Evolutionary conservation across 1,140 invertebrate genomes (phyloP), one percentile per base, ranked within the genome.

Genomic region (Papilio aristodemus): DNA sequence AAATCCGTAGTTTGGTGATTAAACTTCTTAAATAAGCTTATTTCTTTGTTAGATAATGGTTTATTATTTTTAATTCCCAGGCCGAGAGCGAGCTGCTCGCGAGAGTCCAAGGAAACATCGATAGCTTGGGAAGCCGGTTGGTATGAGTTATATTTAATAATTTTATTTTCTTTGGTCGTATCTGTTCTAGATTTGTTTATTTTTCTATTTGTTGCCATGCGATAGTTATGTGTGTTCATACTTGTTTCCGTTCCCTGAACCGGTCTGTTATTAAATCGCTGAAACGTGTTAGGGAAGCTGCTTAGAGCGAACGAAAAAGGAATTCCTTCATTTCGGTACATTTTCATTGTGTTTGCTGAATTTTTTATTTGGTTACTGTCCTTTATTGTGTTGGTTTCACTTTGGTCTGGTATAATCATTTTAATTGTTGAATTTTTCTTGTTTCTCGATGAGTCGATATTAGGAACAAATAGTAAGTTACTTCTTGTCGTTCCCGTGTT

Each of bases 141-240:
- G 66, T 76, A 80, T 11, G 76, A 75, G 69, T 80, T 80, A 58
- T 80, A 80, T 27, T 70, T 72, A 37, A 80, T 70, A n/a, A 38
- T 67, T 64, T 72, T 72, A 0, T 19, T 43, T 13, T 38, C 67
- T 50, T 68, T 59, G 3, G 39, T 67, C 17, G 39, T 60, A 25
- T 25, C 68, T 13, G 59, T 43, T 17, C 10, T 10, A n/a, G 9
- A 17, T 39, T 36, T 38, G 10, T 11, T 54, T 25, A 54, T 54
- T 54, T 4, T 13, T 25, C 19, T 54, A 3, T 8, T 54, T 25
- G 46, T 54, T 25, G 19, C 19, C 22, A 3, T 6, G 46, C 9
- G 17, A 11, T 54, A 22, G 1, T 36, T 62, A 11, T 36, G 14
- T 11, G 27, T 17, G 17, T 25, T 63, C n/a, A 63, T 32, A 32